phyloP scores from a whole-genome alignment of 2,113 vertebrate species.

The Pipra filicauda region DNA sequence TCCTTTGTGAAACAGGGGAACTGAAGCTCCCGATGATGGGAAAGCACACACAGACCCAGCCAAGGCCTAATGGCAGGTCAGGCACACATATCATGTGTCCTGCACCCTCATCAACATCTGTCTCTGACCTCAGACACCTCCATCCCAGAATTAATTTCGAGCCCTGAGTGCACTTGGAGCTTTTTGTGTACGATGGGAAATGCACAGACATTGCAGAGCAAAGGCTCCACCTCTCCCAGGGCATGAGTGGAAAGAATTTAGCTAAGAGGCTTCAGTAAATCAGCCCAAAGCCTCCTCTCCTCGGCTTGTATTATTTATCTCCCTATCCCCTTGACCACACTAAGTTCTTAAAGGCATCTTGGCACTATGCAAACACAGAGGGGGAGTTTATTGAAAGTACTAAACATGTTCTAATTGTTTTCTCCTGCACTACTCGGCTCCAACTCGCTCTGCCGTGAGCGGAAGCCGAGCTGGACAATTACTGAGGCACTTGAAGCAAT shows the following conservation, averaged over 20 bases:
- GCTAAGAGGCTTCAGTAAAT: slow-evolving; percentile 56
- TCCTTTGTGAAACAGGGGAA: not conserved
- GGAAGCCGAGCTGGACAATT: not conserved
- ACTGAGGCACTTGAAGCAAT: not conserved
- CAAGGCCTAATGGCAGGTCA: not conserved
- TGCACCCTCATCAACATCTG: not conserved
- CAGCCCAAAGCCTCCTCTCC: slow-evolving; percentile 14
- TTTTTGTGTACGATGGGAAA: not conserved
- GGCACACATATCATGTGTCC: not conserved
- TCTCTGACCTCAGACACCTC: not conserved
- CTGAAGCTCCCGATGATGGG: not conserved
- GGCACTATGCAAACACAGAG: slow-evolving; percentile 29
- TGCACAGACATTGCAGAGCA: not conserved
- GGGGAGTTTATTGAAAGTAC: slow-evolving; percentile 47
- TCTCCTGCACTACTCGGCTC: slow-evolving; percentile 8
- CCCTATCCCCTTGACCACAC: slow-evolving; percentile 46
- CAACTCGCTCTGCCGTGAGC: not conserved
- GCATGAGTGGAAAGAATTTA: slow-evolving; percentile 54
- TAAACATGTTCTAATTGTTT: slow-evolving; percentile 54
- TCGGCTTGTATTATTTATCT: slow-evolving; percentile 39
- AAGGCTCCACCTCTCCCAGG: slow-evolving; percentile 22
- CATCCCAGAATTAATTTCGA: not conserved
- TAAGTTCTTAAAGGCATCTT: slow-evolving; percentile 57
- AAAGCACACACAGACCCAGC: not conserved
- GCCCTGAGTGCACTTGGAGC: not conserved